Evolutionary conservation across 2,888 invertebrate genomes (phyloP).

Genomic region (Sesia apiformis): DNA sequence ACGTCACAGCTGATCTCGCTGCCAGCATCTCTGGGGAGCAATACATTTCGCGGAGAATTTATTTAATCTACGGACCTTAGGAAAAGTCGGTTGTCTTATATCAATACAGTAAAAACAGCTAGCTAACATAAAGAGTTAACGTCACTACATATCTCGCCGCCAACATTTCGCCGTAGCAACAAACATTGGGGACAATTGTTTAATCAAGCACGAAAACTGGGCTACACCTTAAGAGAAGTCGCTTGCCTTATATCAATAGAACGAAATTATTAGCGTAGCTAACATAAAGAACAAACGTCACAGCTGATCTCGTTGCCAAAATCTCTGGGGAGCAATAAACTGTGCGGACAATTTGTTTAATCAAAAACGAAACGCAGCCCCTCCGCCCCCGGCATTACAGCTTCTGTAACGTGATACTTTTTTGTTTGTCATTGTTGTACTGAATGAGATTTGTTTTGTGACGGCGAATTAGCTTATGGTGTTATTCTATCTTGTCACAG

Average conservation of each 20-base stretch:
- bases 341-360: conserved; percentile 70
- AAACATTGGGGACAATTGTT: too few species aligned
- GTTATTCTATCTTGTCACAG: neutral
- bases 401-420: conserved; percentile 35
- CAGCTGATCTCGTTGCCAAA: conserved; percentile 33
- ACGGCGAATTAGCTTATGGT: neutral
- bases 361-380: conserved; percentile 67
- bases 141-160: too few species aligned
- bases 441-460: conserved; percentile 44
- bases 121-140: too few species aligned
- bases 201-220: too few species aligned
- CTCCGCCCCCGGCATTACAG: conserved; percentile 14
- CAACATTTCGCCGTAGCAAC: too few species aligned
- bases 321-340: conserved; percentile 59
- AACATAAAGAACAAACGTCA: conserved; percentile 20
- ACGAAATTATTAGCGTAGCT: neutral
- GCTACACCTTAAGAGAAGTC: too few species aligned
- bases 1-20: conserved; percentile 26
- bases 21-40: too few species aligned
- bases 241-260: too few species aligned
- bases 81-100: too few species aligned
- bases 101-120: too few species aligned
- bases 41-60: conserved; percentile 9
- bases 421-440: conserved; percentile 40
- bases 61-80: too few species aligned